phyloP scores from a whole-genome alignment of 1,140 invertebrate species.

The Caerostris darwini region DNA sequence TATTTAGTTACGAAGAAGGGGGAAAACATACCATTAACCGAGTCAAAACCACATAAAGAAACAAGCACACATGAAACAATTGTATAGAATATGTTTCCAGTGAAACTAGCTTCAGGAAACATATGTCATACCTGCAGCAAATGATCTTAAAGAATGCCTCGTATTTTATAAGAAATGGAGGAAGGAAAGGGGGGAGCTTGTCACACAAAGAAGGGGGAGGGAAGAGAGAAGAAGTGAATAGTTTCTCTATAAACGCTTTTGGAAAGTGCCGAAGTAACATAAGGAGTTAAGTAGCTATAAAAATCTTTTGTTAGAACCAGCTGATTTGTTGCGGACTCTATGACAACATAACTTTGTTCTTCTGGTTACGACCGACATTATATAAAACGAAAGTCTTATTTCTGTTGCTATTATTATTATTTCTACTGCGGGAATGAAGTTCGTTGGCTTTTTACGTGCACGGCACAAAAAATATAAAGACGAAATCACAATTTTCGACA shows the following conservation, averaged over 20 bases:
- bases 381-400: neutral
- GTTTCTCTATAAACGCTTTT: conserved; percentile 36
- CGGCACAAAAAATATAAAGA: neutral
- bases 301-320: conserved; percentile 34
- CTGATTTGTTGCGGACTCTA: conserved; percentile 18
- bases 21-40: conserved; percentile 26
- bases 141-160: conserved; percentile 39
- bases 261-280: conserved; percentile 24
- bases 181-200: too few species aligned
- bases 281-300: conserved; percentile 38
- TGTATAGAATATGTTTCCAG: conserved; percentile 51
- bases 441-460: neutral
- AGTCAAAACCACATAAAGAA: neutral
- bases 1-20: neutral
- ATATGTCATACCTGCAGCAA: conserved; percentile 41
- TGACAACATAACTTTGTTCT: conserved; percentile 40
- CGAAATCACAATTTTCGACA: neutral
- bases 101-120: conserved; percentile 34
- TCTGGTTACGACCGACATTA: conserved; percentile 15
- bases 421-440: neutral
- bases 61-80: conserved; percentile 37
- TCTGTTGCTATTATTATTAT: neutral
- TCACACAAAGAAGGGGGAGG: neutral
- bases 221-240: neutral
- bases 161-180: neutral